Conservation (phyloP, 2,888 invertebrate genomes). For the Biston stratarius region DNA sequence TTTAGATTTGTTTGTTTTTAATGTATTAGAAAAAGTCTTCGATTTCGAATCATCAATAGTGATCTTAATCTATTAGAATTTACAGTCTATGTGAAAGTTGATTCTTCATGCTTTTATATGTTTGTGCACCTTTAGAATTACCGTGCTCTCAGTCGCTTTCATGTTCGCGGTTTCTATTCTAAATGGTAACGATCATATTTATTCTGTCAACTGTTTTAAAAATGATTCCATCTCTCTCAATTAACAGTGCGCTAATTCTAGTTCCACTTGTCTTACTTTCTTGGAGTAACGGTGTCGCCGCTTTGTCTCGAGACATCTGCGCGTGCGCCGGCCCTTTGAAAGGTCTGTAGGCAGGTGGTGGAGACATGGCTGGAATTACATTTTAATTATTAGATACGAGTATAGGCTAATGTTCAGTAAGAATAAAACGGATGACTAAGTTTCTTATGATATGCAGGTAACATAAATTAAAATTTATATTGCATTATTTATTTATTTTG, state of each 20-base stretch:
- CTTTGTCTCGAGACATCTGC: constrained; percentile 59
- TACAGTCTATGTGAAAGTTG: constrained; percentile 7
- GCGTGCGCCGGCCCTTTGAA: constrained; percentile 28
- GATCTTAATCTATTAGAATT: constrained; percentile 1
- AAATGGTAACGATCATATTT: constrained; percentile 16
- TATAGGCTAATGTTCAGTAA: too few species aligned
- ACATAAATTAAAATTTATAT: too few species aligned
- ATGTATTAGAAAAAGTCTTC: neutral
- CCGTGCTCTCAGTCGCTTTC: constrained; percentile 5
- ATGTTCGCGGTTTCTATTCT: constrained; percentile 11
- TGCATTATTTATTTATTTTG: too few species aligned
- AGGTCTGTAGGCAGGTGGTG: constrained; percentile 12
- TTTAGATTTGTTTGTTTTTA: too few species aligned
- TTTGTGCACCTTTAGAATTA: neutral
- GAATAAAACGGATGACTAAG: too few species aligned
- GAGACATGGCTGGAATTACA: neutral
- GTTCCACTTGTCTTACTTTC: constrained; percentile 79
- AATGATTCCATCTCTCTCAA: constrained; percentile 66
- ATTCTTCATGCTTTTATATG: neutral
- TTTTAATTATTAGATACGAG: neutral
- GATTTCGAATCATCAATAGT: constrained; percentile 3
- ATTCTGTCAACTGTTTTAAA: constrained; percentile 42
- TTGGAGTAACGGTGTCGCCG: constrained; percentile 71
- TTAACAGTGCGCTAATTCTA: constrained; percentile 72
- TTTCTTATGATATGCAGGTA: too few species aligned